Percentiles rank a stretch among this genome's conserved stretches.
These are phyloP conservation scores for Mesocricetus auratus DNA, from an alignment of 2,113 vertebrate genomes.

Conservation along the genomic window DNA sequence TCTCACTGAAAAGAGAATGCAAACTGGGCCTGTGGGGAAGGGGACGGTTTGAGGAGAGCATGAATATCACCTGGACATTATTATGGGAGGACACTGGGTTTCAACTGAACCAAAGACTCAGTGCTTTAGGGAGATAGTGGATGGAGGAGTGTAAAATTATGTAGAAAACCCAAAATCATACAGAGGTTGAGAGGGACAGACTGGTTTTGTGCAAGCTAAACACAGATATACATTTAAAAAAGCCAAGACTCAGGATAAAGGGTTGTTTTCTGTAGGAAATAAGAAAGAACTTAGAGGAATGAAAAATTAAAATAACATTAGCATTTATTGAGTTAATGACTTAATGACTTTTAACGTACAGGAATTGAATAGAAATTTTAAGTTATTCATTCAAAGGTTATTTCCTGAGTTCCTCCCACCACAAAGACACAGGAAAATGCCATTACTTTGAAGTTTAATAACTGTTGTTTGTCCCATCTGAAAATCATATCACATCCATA, in stretches of 20 bases:
- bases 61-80: background rate
- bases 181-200: background rate
- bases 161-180: background rate
- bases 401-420: background rate
- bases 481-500: slow-evolving; percentile 58
- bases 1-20: background rate
- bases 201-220: background rate
- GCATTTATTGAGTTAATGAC: slow-evolving; percentile 30
- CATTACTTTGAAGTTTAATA: slow-evolving; percentile 68
- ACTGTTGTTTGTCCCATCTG: slow-evolving; percentile 60
- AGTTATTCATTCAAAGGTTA: slow-evolving; percentile 50
- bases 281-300: background rate
- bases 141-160: background rate
- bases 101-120: background rate
- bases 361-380: slow-evolving; percentile 44
- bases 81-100: background rate
- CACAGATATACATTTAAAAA: background rate
- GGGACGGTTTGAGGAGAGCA: background rate
- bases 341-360: slow-evolving; percentile 58
- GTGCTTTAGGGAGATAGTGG: background rate
- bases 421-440: slow-evolving; percentile 41
- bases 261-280: background rate
- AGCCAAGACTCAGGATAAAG: background rate
- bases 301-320: slow-evolving; percentile 41
- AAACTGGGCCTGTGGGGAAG: background rate